Percentiles rank a stretch among this genome's conserved stretches.
Evolutionary conservation across 1,140 invertebrate genomes (phyloP).

Genomic region (Cotesia glomerata): DNA sequence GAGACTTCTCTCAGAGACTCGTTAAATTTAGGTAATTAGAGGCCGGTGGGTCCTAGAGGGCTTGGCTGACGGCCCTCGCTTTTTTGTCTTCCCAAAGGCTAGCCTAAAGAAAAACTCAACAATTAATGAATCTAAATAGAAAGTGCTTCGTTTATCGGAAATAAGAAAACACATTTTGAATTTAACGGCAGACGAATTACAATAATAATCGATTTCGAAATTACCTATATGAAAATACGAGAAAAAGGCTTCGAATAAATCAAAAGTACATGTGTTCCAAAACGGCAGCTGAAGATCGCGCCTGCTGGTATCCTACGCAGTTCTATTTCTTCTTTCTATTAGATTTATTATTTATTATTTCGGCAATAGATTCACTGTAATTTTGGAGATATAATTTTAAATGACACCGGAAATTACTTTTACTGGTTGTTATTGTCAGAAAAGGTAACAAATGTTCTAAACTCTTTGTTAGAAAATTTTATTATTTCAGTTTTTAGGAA

Average conservation of each 20-base stretch:
- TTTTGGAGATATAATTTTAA: too few relatives aligned
- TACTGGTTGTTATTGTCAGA: too few relatives aligned
- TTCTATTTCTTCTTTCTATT: too few relatives aligned
- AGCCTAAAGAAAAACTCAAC: not conserved
- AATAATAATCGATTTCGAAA: not conserved
- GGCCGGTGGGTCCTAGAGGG: slow-evolving; percentile 30
- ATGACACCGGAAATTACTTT: too few relatives aligned
- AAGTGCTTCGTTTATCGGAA: too few relatives aligned
- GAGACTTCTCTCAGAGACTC: slow-evolving; percentile 36
- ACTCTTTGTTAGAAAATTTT: too few relatives aligned
- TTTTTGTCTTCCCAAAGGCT: not conserved
- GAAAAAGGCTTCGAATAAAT: not conserved
- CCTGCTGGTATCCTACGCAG: slow-evolving; percentile 3
- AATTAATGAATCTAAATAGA: too few relatives aligned
- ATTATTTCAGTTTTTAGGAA: too few relatives aligned
- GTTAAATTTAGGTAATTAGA: slow-evolving; percentile 56
- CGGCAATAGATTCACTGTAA: too few relatives aligned
- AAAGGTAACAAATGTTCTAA: too few relatives aligned
- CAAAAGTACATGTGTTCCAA: not conserved
- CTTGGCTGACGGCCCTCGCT: not conserved
- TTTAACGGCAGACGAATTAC: not conserved
- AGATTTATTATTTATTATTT: too few relatives aligned
- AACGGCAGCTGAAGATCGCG: slow-evolving; percentile 15
- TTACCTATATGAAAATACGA: not conserved
- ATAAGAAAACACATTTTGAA: slow-evolving; percentile 7